Conservation (phyloP, 2,888 invertebrate genomes). For the Phyto melanocephala region DNA sequence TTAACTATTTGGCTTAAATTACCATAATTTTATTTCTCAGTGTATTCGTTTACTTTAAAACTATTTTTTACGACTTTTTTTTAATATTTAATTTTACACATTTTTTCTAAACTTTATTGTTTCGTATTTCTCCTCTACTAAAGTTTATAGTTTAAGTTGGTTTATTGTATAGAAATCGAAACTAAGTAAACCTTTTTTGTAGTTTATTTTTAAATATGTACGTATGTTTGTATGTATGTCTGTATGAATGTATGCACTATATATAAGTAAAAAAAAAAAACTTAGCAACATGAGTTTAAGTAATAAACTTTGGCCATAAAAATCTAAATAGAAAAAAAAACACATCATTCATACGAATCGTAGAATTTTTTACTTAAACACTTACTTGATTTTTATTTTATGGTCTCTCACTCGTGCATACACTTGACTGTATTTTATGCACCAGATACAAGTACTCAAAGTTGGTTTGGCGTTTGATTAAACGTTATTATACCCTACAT, state of each 20-base stretch:
- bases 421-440: conserved; percentile 44
- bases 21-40: no score
- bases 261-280: neutral
- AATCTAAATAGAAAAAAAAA: neutral
- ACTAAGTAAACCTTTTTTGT: neutral
- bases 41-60: conserved; percentile 6
- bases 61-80: conserved; percentile 26
- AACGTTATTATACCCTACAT: no score
- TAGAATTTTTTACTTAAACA: neutral
- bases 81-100: neutral
- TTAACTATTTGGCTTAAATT: no score
- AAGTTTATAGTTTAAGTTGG: neutral
- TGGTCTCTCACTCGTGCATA: conserved; percentile 26
- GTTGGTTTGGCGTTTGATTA: neutral
- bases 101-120: conserved; percentile 19
- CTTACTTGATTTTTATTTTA: conserved; percentile 18
- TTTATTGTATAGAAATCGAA: neutral
- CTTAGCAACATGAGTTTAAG: conserved; percentile 17
- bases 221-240: no score
- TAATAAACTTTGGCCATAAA: conserved; percentile 46
- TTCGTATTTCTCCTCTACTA: neutral
- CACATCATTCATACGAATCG: neutral
- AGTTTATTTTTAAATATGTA: neutral
- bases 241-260: no score
- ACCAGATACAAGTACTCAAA: conserved; percentile 41